These are phyloP conservation scores for Ophiothrix spiculata DNA, from an alignment of 35 echinoderm and acorn worm genomes.

Conservation along the genomic window DNA sequence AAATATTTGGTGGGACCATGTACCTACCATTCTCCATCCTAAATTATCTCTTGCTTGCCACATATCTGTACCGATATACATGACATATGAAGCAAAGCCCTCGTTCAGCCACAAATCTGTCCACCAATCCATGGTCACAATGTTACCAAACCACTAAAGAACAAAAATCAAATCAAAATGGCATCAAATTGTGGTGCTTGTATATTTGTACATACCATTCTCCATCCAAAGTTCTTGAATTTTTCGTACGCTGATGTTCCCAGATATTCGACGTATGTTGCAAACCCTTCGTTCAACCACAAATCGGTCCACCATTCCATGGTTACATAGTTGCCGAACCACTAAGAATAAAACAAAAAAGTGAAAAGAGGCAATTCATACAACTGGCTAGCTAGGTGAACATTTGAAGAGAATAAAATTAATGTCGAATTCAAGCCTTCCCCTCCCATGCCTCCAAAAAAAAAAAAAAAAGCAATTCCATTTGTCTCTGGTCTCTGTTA, in stretches of 20 bases:
- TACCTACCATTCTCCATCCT: conserved; percentile 86
- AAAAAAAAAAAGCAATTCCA: too few species aligned
- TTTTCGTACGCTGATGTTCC: conserved; percentile 41
- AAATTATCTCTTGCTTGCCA: conserved; percentile 13
- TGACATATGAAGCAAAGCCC: conserved; percentile 77
- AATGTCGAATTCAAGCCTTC: too few species aligned
- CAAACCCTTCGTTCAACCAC: conserved; percentile 96
- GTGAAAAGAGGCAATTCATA: too few species aligned
- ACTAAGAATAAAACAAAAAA: too few species aligned
- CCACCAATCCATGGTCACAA: conserved; percentile 95
- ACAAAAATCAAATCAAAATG: not conserved
- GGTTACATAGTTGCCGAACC: conserved; percentile 96
- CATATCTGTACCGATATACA: conserved; percentile 72
- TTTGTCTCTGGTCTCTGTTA: too few species aligned
- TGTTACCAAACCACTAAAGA: conserved; percentile 94
- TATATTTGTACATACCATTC: conserved; percentile 83
- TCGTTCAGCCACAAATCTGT: conserved; percentile 93
- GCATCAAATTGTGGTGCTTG: not conserved
- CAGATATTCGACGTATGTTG: conserved; percentile 69
- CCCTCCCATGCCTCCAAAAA: too few species aligned
- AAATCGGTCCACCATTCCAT: conserved; percentile 94
- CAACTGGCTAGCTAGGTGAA: too few species aligned
- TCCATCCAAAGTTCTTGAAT: conserved; percentile 36
- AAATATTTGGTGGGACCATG: too few species aligned
- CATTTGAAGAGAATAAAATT: too few species aligned